Evolutionary conservation across 2,797 vertebrate genomes (phyloP).

Genomic region (Platalea minor): DNA sequence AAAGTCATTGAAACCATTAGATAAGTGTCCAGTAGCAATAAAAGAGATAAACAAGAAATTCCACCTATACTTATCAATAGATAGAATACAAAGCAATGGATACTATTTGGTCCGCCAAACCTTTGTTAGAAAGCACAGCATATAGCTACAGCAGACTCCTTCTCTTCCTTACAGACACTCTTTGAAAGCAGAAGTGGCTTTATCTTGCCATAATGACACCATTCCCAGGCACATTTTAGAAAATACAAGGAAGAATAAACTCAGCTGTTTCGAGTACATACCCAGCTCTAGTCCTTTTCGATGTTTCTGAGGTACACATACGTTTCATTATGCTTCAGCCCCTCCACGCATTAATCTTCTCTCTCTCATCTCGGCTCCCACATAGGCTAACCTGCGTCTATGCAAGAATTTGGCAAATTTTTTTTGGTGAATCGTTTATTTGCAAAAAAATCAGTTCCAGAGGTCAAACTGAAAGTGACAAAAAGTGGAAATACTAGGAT

Average conservation of each 20-base stretch:
- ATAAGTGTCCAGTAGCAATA: neutral
- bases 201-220: neutral
- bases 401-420: neutral
- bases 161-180: neutral
- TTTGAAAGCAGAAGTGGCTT: neutral
- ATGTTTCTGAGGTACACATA: neutral
- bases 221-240: neutral
- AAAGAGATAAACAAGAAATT: constrained; percentile 16
- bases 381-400: neutral
- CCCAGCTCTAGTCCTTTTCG: neutral
- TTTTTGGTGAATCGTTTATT: neutral
- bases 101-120: neutral
- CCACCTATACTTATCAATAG: neutral
- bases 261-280: neutral
- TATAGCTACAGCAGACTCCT: neutral
- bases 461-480: neutral
- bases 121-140: neutral
- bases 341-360: rapidly evolving
- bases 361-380: neutral
- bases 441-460: neutral
- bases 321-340: neutral
- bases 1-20: constrained; percentile 25
- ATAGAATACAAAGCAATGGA: neutral
- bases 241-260: neutral
- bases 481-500: neutral